A percentile compares a stretch with the other conserved stretches of the same genome.
phyloP scores from a whole-genome alignment of 2,797 vertebrate species.

The Peromyscus nudipes region DNA sequence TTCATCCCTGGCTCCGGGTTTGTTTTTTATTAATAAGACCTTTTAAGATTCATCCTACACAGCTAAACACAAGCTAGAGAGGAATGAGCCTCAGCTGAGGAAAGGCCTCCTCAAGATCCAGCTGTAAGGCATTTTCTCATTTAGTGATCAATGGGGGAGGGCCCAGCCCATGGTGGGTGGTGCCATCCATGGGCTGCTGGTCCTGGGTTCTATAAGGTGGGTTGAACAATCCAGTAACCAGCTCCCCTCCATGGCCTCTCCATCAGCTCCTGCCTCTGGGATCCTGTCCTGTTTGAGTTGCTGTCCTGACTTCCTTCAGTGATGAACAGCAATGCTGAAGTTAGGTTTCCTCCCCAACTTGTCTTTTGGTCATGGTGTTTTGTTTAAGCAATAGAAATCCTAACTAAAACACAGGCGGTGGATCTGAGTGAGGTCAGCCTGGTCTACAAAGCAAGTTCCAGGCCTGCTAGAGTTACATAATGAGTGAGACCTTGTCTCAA shows the following conservation, averaged over 20 bases:
- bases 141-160: background rate
- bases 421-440: background rate
- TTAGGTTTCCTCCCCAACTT: background rate
- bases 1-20: too few relatives aligned
- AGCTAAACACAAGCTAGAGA: background rate
- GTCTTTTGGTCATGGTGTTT: background rate
- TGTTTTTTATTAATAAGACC: too few relatives aligned
- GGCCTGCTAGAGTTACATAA: background rate
- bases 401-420: background rate
- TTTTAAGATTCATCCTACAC: too few relatives aligned
- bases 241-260: background rate
- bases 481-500: background rate
- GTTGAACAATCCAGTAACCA: background rate
- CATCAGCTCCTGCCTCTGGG: background rate
- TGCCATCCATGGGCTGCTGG: background rate
- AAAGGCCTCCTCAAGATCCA: background rate
- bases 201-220: background rate
- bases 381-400: background rate
- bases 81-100: background rate
- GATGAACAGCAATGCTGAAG: background rate
- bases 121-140: background rate
- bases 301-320: background rate
- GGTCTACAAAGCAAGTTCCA: background rate
- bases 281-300: background rate
- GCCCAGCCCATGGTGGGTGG: background rate